Evolutionary conservation across 2,113 vertebrate genomes (phyloP), one percentile per base, ranked within the genome.

Genomic region (Anthoscopus minutus): DNA sequence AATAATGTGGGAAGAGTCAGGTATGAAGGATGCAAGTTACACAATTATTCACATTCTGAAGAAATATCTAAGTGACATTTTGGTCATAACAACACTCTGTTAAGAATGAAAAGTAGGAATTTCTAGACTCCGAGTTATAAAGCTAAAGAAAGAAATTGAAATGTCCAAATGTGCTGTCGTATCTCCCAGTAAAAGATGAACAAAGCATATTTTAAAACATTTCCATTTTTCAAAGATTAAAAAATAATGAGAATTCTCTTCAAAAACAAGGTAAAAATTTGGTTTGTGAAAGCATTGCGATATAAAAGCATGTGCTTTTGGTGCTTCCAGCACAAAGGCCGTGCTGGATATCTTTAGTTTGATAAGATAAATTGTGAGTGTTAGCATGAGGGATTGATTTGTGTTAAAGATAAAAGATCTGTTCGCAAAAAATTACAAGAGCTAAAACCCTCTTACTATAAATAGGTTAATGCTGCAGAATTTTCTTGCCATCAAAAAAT

Each of bases 271-370:
- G 57, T 54, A 70, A 92, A 77, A 21, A 66, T 77, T 86, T 86
- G 42, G 35, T 73, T 25, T 89, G 20, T 93, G 19, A 93, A 93
- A 89, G 37, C 21, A 77, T 58, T 83, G 11, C 37, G 81, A 1
- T 31, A 72, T 48, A 35, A 92, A 89, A 90, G 25, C 44, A 13
- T 30, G 14, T n/a, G 27, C 48, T 83, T 91, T 73, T 81, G 7
- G 16, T 83, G n/a, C 14, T 70, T 86, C 64, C 22, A 4, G 77
- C 37, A 72, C 27, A 88, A 92, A 80, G 58, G 50, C 88, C 45
- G 85, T 57, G n/a, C 45, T 93, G 80, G 81, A 86, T 94, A 88
- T 66, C 82, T 88, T 88, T 37, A 65, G 54, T 88, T 60, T 88
- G 85, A 93, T 60, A 86, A 88, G 54, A 83, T 54, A 88, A 94